phyloP scores from a whole-genome alignment of 1,140 invertebrate species.

The Lordiphosa mommai region DNA sequence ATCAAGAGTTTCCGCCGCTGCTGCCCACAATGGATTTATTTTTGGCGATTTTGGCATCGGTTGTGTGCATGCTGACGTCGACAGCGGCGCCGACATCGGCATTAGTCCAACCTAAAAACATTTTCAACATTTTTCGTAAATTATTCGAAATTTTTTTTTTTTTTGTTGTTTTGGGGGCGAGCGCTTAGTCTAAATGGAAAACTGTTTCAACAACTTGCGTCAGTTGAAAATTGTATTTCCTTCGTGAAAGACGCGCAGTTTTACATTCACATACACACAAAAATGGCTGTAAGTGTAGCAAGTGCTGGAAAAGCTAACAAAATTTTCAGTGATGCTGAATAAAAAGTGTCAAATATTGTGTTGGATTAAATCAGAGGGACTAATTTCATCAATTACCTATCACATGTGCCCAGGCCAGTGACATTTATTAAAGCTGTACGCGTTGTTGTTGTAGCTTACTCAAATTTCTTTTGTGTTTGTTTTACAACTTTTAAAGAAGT shows the following conservation, averaged over 20 bases:
- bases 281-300: conserved; percentile 69
- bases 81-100: conserved; percentile 26
- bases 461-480: too few relatives aligned
- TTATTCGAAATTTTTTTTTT: conserved; percentile 31
- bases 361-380: conserved; percentile 3
- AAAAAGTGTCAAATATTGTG: conserved; percentile 11
- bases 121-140: conserved; percentile 63
- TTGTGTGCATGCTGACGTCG: conserved; percentile 21
- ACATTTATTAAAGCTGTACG: not conserved
- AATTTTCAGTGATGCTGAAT: not conserved
- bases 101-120: conserved; percentile 63
- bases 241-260: conserved; percentile 52
- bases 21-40: conserved; percentile 59
- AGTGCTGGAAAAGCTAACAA: not conserved
- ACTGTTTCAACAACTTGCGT: conserved; percentile 72
- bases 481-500: too few relatives aligned
- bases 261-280: conserved; percentile 18
- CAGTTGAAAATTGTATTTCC: conserved; percentile 69
- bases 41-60: conserved; percentile 65
- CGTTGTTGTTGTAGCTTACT: too few relatives aligned
- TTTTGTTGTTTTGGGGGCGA: not conserved
- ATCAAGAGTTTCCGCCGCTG: conserved; percentile 42
- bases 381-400: too few relatives aligned
- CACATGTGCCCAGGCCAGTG: too few relatives aligned
- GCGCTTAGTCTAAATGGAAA: conserved; percentile 74